Base-by-base conservation (phyloP, 92 coral and sea anemone species). In the Porites lobata region DNA sequence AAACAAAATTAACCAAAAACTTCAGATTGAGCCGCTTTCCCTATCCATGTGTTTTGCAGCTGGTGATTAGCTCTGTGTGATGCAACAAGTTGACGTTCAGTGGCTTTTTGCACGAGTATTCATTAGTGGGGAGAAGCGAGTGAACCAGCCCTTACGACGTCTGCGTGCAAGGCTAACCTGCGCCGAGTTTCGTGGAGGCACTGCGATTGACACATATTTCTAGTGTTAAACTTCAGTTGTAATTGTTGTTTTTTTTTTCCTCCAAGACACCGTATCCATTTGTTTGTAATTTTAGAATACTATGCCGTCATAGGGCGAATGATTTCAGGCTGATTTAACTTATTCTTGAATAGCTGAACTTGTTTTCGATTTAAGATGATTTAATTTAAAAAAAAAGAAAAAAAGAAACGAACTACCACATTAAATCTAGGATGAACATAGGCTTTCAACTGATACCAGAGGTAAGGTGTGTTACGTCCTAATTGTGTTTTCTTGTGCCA, bases 1-100 rank as follows among this genome's bases (percentile, higher is more conserved):
- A 63, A 63, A 63, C 67, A 63, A 63, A 63, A 63, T 63, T 0
- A 9, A 63, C 9, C 10, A 63, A 63, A 63, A 63, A 63, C 9
- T 63, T 63, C 9, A 63, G 15, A 63, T 63, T 63, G 67, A 63
- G 67, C 9, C 67, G 9, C 67, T 63, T 63, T 63, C 15, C 67
- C 67, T 8, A 63, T 63, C 67, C 67, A 63, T 63, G 67, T 63
- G 10, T 63, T 63, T 63, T 63, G 20, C 17, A 63, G 67, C 67
- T 63, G 67, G 67, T 63, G 67, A 63, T 63, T 63, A 63, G 67
- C 67, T 62, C 67, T 63, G 12, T 63, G 67, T 63, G 67, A 63
- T 63, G 67, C 67, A 63, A 63, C 67, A 63, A 63, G 67, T 63
- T 63, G 67, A 9, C 12, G 67, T 63, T 63, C 67, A 63, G 67